phyloP scores from a whole-genome alignment of 2,888 invertebrate genomes.

The Gymnoscelis rufifasciata region DNA sequence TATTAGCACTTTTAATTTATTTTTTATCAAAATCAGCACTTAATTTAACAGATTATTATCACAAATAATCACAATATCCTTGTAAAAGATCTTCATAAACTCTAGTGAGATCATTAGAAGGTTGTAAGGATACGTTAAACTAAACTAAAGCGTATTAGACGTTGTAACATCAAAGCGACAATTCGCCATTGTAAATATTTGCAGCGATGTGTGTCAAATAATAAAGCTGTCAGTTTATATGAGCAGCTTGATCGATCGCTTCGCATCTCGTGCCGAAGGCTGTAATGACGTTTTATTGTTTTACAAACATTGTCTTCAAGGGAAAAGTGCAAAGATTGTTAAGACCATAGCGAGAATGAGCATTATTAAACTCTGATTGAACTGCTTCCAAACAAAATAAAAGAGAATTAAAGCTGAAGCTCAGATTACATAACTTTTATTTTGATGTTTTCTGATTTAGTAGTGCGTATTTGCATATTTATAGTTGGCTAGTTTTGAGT shows the following conservation, averaged over 20 bases:
- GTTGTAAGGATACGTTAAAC: background rate
- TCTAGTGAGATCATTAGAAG: conserved; percentile 9
- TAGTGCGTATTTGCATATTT: too few species aligned
- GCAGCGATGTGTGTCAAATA: conserved; percentile 51
- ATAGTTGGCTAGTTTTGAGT: background rate
- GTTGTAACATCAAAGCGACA: conserved; percentile 25
- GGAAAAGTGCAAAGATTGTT: conserved; percentile 2
- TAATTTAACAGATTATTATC: too few species aligned
- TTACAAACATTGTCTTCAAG: conserved; percentile 9
- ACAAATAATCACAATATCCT: too few species aligned
- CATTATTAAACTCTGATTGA: conserved; percentile 26
- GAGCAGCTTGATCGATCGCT: conserved; percentile 58
- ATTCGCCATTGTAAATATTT: conserved; percentile 41
- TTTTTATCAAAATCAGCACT: too few species aligned
- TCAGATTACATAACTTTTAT: too few species aligned
- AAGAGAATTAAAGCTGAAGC: too few species aligned
- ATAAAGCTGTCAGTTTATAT: conserved; percentile 58
- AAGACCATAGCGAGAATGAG: conserved; percentile 34
- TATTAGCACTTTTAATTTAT: background rate
- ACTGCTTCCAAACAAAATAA: conserved; percentile 28
- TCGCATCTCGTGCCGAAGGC: conserved; percentile 39
- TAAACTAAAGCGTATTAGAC: conserved; percentile 3
- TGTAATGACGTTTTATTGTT: conserved; percentile 27
- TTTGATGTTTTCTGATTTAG: too few species aligned
- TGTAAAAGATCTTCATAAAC: conserved; percentile 39